phyloP scores from a whole-genome alignment of 2,113 vertebrate genomes.

The Motacilla alba region DNA sequence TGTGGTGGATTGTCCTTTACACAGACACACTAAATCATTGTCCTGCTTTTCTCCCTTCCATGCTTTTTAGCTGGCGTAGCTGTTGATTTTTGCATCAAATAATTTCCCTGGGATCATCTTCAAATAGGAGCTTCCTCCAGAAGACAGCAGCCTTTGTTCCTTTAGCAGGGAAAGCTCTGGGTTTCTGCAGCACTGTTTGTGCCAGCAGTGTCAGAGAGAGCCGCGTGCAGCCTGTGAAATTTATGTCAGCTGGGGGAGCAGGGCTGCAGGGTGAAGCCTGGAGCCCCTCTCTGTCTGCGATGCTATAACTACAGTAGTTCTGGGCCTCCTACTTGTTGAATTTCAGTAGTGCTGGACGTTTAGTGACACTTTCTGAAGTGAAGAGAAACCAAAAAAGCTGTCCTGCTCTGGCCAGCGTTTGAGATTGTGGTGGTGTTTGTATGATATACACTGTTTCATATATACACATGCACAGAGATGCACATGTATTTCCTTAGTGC shows the following conservation, averaged over 20 bases:
- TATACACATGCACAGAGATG: rapidly evolving
- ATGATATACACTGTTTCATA: not conserved
- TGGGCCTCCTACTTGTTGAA: not conserved
- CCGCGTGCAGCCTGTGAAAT: not conserved
- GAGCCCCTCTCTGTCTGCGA: rapidly evolving
- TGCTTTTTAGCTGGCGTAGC: not conserved
- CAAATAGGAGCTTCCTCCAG: not conserved
- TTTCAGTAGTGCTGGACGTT: not conserved
- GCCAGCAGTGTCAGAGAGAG: not conserved
- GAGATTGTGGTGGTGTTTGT: not conserved
- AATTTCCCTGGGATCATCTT: not conserved
- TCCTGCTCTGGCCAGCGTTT: not conserved
- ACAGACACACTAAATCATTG: rapidly evolving
- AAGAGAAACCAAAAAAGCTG: not conserved
- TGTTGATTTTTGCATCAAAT: not conserved
- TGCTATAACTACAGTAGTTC: not conserved
- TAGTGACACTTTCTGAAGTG: not conserved
- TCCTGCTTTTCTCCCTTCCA: not conserved
- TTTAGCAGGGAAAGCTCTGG: not conserved
- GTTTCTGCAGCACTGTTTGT: not conserved
- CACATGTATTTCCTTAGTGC: not conserved
- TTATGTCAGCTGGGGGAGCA: too few species aligned
- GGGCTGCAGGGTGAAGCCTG: not conserved
- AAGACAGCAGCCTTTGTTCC: not conserved
- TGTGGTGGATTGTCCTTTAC: not conserved